Evolutionary conservation across 2,113 vertebrate species (phyloP).

Genomic region (Zeus faber): DNA sequence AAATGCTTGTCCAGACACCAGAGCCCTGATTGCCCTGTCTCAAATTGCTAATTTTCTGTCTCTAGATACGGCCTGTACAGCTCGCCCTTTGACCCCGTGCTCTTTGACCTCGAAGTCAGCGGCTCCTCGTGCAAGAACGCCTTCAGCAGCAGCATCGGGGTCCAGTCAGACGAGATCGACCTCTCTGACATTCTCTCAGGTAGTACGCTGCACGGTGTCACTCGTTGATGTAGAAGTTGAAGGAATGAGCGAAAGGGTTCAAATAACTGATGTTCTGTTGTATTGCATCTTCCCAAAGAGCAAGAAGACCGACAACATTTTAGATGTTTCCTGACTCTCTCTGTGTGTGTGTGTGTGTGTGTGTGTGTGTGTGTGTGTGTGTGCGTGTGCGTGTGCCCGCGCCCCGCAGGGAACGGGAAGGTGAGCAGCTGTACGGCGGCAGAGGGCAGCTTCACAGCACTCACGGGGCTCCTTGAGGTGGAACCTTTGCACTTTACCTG

Average conservation of each 20-base stretch:
- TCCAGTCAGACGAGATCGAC: constrained; percentile 98
- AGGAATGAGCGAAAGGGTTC: no score
- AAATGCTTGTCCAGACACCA: no score
- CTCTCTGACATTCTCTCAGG: constrained; percentile 97
- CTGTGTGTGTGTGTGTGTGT: constrained; percentile 2
- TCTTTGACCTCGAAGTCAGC: constrained; percentile 97
- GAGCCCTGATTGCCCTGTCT: no score
- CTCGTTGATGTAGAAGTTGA: no score
- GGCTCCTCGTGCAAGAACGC: constrained; percentile 98
- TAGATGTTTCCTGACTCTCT: neutral
- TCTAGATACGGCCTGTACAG: constrained; percentile 95
- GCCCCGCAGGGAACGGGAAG: constrained; percentile 87
- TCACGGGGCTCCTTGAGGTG: constrained; percentile 96
- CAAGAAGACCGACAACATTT: no score
- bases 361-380: neutral
- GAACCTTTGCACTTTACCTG: constrained; percentile 98
- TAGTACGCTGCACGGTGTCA: neutral
- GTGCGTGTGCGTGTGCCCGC: neutral
- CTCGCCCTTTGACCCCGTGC: constrained; percentile 96
- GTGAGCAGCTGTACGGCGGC: constrained; percentile 92
- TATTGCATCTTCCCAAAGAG: no score
- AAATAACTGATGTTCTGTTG: neutral
- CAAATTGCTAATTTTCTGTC: no score
- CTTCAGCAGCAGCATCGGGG: constrained; percentile 90
- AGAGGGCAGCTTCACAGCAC: constrained; percentile 96